phyloP scores from a whole-genome alignment of 1,140 invertebrate genomes.

The Drosophila sp. region DNA sequence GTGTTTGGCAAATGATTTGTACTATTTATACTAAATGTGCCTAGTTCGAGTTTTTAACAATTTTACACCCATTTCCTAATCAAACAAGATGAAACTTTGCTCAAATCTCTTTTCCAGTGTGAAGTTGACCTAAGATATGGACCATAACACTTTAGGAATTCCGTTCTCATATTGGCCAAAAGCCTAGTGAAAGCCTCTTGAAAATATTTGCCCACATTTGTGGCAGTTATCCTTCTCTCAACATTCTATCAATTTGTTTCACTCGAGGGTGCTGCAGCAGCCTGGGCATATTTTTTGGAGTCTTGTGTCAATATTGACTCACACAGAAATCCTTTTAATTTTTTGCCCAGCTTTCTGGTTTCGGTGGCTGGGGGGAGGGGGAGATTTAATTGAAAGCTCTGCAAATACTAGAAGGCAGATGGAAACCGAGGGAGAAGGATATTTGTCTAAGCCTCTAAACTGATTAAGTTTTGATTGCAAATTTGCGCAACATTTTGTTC shows the following conservation, averaged over 20 bases:
- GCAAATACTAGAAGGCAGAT: slow-evolving; percentile 41
- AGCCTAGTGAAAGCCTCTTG: slow-evolving; percentile 24
- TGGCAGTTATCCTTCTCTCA: slow-evolving; percentile 26
- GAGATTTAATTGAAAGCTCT: slow-evolving; percentile 66
- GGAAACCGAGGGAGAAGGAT: background rate
- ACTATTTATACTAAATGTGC: no score
- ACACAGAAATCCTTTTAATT: slow-evolving; percentile 76
- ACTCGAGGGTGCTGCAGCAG: slow-evolving; percentile 29
- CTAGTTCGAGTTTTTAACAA: background rate
- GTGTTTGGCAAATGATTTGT: no score
- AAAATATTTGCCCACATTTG: slow-evolving; percentile 41
- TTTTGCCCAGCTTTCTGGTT: slow-evolving; percentile 64
- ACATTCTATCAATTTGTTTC: slow-evolving; percentile 27
- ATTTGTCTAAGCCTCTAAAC: slow-evolving; percentile 68
- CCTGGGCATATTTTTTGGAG: slow-evolving; percentile 41
- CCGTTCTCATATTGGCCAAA: background rate
- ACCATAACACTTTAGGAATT: background rate
- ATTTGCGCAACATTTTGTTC: slow-evolving; percentile 55
- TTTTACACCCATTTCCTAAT: background rate
- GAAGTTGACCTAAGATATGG: background rate
- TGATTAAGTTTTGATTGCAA: slow-evolving; percentile 80
- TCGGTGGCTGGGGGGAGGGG: slow-evolving; percentile 24
- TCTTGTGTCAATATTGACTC: slow-evolving; percentile 77
- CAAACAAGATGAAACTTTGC: background rate
- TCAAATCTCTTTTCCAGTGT: background rate